Percentiles rank a stretch among this genome's conserved stretches.
Evolutionary conservation across 2,113 vertebrate genomes (phyloP).

Genomic region (Pelmatolapia mariae): DNA sequence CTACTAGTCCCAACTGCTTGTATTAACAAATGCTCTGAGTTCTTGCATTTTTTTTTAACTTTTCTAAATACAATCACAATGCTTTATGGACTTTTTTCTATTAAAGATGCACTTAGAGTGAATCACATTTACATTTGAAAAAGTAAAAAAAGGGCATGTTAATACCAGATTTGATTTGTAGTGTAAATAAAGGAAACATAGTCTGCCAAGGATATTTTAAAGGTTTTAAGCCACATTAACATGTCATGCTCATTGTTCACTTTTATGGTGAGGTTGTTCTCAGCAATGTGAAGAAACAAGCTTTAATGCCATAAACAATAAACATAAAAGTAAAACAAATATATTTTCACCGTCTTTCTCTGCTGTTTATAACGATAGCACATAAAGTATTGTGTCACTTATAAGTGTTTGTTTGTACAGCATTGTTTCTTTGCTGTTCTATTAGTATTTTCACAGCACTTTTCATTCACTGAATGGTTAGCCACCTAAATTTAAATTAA

Average conservation of each 20-base stretch:
- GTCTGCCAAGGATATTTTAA: background rate
- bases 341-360: background rate
- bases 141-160: background rate
- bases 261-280: background rate
- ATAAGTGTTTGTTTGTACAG: background rate
- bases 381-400: background rate
- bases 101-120: background rate
- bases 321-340: background rate
- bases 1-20: background rate
- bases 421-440: background rate
- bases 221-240: background rate
- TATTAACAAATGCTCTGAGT: background rate
- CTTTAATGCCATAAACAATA: background rate
- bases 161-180: background rate
- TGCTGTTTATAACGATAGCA: background rate
- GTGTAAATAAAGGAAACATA: background rate
- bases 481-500: background rate
- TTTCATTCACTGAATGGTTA: background rate
- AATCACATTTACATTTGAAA: background rate
- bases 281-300: background rate
- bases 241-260: accelerated
- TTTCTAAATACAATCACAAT: background rate
- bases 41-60: background rate
- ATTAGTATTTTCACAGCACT: background rate
- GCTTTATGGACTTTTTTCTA: background rate